These are phyloP conservation scores for Thripadectes ignobilis DNA, from an alignment of 2,797 vertebrate species.

Conservation along the genomic window DNA sequence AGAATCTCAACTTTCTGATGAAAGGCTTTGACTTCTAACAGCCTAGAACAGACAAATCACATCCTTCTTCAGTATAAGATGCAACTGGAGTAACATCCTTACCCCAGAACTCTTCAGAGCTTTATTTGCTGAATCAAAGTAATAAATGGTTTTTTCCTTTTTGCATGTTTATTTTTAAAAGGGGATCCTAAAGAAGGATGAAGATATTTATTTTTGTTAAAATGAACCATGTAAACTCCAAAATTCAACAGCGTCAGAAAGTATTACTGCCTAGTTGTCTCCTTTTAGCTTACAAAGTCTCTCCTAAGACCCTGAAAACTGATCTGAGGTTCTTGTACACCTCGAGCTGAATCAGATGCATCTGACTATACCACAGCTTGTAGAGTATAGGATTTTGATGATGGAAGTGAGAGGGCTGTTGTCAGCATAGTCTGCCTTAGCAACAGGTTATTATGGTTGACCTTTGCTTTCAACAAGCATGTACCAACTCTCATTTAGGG, in stretches of 20 bases:
- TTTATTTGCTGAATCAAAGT: neutral
- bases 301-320: neutral
- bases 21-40: neutral
- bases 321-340: neutral
- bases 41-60: neutral
- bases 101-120: neutral
- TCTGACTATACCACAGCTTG: neutral
- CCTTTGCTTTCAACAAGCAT: neutral
- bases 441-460: neutral
- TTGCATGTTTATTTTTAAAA: neutral
- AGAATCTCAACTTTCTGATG: neutral
- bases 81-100: neutral
- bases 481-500: neutral
- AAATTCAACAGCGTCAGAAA: neutral
- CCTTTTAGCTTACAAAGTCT: neutral
- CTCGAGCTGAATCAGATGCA: neutral
- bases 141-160: neutral
- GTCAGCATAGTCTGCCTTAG: neutral
- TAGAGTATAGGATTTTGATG: neutral
- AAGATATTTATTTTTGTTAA: neutral
- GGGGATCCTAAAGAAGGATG: neutral
- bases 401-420: neutral
- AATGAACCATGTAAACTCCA: neutral
- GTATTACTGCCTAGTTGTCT: neutral
- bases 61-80: neutral